These are phyloP conservation scores for Agrotis exclamationis DNA, from an alignment of 2,888 invertebrate species.

Conservation along the genomic window DNA sequence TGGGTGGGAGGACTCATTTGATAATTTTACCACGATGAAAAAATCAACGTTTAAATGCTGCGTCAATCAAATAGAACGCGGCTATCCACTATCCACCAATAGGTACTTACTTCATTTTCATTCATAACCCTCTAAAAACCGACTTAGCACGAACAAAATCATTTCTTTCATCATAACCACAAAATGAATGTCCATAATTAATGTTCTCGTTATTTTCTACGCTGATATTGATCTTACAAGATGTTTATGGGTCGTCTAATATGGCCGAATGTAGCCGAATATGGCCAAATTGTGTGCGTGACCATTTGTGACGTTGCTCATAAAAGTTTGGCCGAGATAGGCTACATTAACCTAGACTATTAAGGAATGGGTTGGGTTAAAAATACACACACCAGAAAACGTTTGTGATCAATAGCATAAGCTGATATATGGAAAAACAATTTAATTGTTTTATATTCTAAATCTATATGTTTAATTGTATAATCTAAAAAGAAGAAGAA, in stretches of 20 bases:
- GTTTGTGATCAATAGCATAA: too few relatives aligned
- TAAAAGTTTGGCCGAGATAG: conserved; percentile 20
- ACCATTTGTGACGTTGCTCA: conserved; percentile 32
- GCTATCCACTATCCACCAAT: neutral
- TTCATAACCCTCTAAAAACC: conserved; percentile 24
- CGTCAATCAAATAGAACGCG: too few relatives aligned
- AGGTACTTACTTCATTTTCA: conserved; percentile 16
- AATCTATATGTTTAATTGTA: too few relatives aligned
- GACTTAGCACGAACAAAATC: conserved; percentile 12
- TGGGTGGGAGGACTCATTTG: too few relatives aligned
- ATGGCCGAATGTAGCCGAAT: conserved; percentile 31
- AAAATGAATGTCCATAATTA: conserved; percentile 50
- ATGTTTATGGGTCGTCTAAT: conserved; percentile 54
- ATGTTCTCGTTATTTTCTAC: conserved; percentile 53
- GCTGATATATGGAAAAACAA: too few relatives aligned
- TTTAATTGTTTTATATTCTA: too few relatives aligned
- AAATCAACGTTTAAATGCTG: too few relatives aligned
- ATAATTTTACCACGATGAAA: too few relatives aligned
- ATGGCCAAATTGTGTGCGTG: conserved; percentile 47
- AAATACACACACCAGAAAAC: conserved; percentile 2
- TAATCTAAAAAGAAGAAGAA: too few relatives aligned
- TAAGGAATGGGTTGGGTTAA: conserved; percentile 2
- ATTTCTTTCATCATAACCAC: conserved; percentile 37
- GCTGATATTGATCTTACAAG: conserved; percentile 60
- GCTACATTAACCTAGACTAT: conserved; percentile 23